Evolutionary conservation across 2,888 invertebrate genomes (phyloP), one percentile per base, ranked within the genome.

Genomic region (Eilema caniola): DNA sequence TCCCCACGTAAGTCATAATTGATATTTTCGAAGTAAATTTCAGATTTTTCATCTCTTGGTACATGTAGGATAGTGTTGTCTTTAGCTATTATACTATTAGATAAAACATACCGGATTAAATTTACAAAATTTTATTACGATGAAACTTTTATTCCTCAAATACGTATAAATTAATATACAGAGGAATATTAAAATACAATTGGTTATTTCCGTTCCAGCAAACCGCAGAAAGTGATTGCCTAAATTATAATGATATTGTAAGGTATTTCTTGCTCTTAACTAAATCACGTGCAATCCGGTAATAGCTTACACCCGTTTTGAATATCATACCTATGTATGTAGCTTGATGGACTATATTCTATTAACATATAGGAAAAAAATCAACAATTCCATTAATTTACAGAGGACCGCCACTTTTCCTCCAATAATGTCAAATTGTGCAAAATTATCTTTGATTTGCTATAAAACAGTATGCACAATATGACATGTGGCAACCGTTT

Each of bases 1-100:
- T 47, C 93, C 95, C 20, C 93, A 94, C 78, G 95, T 95, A 81
- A 94, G 95, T 91, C 53, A 24, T 11, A 5, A 12, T 11, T 64
- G 0, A 25, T 25, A 59, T 59, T 25, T 25, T 62, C 3, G 16
- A 20, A 24, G 25, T 20, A 24, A 25, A 8, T 3, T 3, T 41
- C 3, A 23, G 24, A 23, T 2, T 16, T n/a, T 25, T 20, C 8
- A 25, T 16, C 24, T 37, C 8, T 23, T 14, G 31, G 23, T 62
- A n/a, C 8, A 53, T n/a, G 10, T 53, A 47, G 53, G n/a, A 53
- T 53, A 53, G 20, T 16, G 16, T 37, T 16, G 16, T 47, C 20
- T n/a, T 0, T 53, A 53, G 53, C 5, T 10, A 0, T n/a, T 20
- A 10, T n/a, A 53, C 10, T 8, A 10, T n/a, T 20, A 8, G 7